Evolutionary conservation across 2,797 vertebrate genomes (phyloP), one percentile per base, ranked within the genome.

Genomic region (Bovichtus diacanthus): DNA sequence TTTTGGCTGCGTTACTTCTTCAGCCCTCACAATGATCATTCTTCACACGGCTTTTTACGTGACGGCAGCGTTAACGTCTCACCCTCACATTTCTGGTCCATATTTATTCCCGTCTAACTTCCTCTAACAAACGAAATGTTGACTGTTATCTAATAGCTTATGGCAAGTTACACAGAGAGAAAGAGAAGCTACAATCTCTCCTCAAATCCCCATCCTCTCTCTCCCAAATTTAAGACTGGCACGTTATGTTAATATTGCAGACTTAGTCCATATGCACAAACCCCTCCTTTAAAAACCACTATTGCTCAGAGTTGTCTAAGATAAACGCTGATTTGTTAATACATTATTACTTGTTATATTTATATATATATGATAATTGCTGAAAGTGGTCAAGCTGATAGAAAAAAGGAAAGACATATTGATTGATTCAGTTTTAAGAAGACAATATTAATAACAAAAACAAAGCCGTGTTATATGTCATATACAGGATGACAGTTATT

Each of bases 361-460:
- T 86, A 87, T 89, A 58, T 38, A 56, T 91, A 88, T 89, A 96
- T 96, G 95, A 96, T 95, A 96, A 96, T 96, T 95, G 96, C 96
- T 95, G 96, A 97, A 97, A 96, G 95, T 97, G 96, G 95, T 96
- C 96, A 96, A 96, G 96, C 96, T 96, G 95, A 96, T 97, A 97
- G 94, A 97, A 97, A 97, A 91, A 96, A 96, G 95, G 95, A 94
- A 89, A 82, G 94, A 95, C 90, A 89, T 96, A 96, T 83, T 77
- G 96, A 96, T 95, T 93, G 87, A 87, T 96, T 95, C 90, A 88
- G 95, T 96, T 94, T 97, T 95, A 93, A 93, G 96, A 97, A 96
- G 87, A 94, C 96, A 95, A 96, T 93, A 93, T 94, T 87, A 95
- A 85, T 85, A 94, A 96, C 88, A 96, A 96, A 96, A 97, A 95